These are phyloP conservation scores for Isichthys henryi DNA, from an alignment of 2,113 vertebrate species.

Conservation along the genomic window DNA sequence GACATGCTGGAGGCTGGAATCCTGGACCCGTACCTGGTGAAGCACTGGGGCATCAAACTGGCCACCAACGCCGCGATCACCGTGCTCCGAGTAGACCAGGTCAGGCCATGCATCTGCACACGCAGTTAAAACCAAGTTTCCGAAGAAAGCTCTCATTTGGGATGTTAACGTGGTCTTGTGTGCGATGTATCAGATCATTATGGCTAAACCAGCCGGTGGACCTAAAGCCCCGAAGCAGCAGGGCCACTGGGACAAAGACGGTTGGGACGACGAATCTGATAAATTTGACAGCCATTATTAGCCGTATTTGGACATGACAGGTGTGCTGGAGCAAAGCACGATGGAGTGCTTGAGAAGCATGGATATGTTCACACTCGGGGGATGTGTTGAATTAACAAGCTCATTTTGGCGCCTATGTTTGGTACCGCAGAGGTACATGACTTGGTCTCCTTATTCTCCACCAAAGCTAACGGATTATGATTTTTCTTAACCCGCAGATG, in stretches of 20 bases:
- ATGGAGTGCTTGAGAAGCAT: conserved; percentile 21
- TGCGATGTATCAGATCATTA: conserved; percentile 78
- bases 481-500: background rate
- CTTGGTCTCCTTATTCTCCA: background rate
- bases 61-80: conserved; percentile 91
- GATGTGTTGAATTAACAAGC: conserved; percentile 10
- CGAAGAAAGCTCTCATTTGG: background rate
- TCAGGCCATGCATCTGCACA: conserved; percentile 41
- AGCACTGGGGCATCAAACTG: conserved; percentile 89
- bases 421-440: background rate
- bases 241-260: conserved; percentile 87
- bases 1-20: conserved; percentile 84
- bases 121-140: background rate
- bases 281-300: conserved; percentile 68
- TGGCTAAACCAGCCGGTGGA: conserved; percentile 89
- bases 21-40: conserved; percentile 84
- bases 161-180: conserved; percentile 21
- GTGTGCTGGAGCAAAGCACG: conserved; percentile 2
- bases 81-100: conserved; percentile 91
- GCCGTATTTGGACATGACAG: conserved; percentile 28
- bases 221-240: conserved; percentile 77
- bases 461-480: background rate
- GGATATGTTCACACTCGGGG: conserved; percentile 20
- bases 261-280: conserved; percentile 75
- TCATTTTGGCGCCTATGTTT: conserved; percentile 26